Evolutionary conservation across 1,140 invertebrate species (phyloP).

Genomic region (Apis florea): DNA sequence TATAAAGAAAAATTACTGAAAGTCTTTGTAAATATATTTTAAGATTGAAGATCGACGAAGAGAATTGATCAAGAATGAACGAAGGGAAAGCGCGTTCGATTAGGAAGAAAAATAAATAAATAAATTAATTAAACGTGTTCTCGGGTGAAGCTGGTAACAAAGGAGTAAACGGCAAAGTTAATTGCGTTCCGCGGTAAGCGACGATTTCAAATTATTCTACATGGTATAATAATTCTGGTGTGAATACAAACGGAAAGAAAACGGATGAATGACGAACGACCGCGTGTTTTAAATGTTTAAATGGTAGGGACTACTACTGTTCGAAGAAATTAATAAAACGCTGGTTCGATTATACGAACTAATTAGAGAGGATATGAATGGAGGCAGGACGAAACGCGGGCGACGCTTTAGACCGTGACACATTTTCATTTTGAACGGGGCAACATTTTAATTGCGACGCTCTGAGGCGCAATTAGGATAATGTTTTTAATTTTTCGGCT

Average conservation of each 20-base stretch:
- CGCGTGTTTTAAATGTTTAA: not conserved
- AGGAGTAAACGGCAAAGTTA: not conserved
- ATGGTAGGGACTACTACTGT: no score
- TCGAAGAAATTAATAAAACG: constrained; percentile 22
- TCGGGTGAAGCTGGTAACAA: not conserved
- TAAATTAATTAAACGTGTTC: not conserved
- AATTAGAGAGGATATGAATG: constrained; percentile 39
- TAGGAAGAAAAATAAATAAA: no score
- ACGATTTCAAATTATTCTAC: not conserved
- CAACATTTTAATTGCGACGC: constrained; percentile 48
- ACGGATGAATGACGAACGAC: not conserved
- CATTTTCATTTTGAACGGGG: constrained; percentile 38
- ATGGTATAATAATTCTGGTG: constrained; percentile 1
- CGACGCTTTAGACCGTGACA: constrained; percentile 26
- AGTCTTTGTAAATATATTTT: no score
- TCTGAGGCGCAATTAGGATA: constrained; percentile 41
- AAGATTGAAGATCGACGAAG: no score
- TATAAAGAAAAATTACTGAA: no score
- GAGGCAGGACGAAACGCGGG: not conserved
- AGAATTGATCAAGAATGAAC: no score
- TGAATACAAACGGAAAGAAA: not conserved
- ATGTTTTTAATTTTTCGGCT: constrained; percentile 49
- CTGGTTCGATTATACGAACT: constrained; percentile 37
- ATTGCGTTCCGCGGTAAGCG: not conserved
- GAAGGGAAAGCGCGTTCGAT: no score